These are phyloP conservation scores for Luidia sarsii DNA, from an alignment of 53 echinoderm and acorn worm species.

Conservation along the genomic window DNA sequence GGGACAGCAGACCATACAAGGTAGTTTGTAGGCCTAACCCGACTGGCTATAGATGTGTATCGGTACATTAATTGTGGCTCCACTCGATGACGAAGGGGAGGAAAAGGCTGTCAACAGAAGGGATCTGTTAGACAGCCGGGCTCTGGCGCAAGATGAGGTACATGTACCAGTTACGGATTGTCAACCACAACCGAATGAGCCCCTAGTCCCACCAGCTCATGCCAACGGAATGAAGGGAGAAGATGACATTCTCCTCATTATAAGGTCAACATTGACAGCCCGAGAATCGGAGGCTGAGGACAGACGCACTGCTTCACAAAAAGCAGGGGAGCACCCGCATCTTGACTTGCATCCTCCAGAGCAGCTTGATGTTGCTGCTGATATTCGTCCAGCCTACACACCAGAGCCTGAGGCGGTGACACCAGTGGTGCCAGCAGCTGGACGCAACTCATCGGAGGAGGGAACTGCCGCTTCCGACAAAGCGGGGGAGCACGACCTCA, in stretches of 20 bases:
- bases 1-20: conserved; percentile 22
- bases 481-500: conserved; percentile 56
- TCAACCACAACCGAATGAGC: background rate
- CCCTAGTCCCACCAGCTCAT: background rate
- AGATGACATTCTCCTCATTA: background rate
- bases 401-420: background rate
- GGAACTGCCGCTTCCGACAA: conserved; percentile 36
- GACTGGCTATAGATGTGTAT: conserved; percentile 57
- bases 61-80: conserved; percentile 47
- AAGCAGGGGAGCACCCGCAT: conserved; percentile 4
- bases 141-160: background rate
- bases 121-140: conserved; percentile 57
- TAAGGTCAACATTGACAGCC: background rate
- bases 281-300: background rate
- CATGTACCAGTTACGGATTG: background rate
- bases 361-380: background rate
- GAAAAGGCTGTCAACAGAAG: conserved; percentile 53
- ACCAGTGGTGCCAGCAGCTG: background rate
- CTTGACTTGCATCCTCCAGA: background rate
- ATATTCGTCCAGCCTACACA: no score
- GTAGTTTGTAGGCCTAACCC: conserved; percentile 54
- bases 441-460: no score
- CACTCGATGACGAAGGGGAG: conserved; percentile 48
- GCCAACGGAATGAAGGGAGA: background rate
- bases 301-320: background rate